Base-by-base conservation (phyloP, 2,113 vertebrate genomes). In the Carollia perspicillata region DNA sequence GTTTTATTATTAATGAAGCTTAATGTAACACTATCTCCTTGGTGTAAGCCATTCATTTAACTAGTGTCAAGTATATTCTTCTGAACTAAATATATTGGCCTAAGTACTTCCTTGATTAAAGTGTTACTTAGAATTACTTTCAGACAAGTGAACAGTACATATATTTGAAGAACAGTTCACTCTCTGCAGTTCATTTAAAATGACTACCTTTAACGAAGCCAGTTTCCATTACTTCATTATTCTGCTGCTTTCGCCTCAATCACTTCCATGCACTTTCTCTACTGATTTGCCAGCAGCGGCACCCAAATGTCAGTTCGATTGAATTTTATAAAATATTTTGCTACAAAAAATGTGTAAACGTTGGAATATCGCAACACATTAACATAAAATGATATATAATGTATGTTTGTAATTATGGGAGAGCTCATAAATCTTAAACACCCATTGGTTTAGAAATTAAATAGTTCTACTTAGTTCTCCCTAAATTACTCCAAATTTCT, bases 1-100 rank as follows among this genome's bases (percentile, higher is more conserved):
- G 91, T 98, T 97, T 97, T 98, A 98, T 98, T 98, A 97, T 98
- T 98, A 98, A 98, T 95, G 96, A 98, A 97, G 97, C 91, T 90
- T 96, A 98, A 92, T 90, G 42, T 40, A 96, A 95, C 53, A 95
- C 86, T 37, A 28, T n/a, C 97, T 98, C 95, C 89, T 95, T 89
- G 75, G 63, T 47, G 88, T 92, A 91, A 97, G 65, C 91, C 42
- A 81, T 97, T 97, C 95, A 97, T 96, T 98, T 96, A 96, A 97
- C 95, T 96, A 58, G 88, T 90, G 87, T 95, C 96, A 97, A 93
- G 94, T 95, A 96, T 81, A 92, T 95, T 90, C 93, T 95, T 97
- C 96, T 91, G 93, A 95, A 98, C 95, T 63, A 94, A 97, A 93
- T 1, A 97, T 90, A 96, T 83, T 33, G 30, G 93, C 9, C 5